Base-by-base conservation (phyloP, 2,113 vertebrate genomes). In the Phyllopteryx taeniolatus region DNA sequence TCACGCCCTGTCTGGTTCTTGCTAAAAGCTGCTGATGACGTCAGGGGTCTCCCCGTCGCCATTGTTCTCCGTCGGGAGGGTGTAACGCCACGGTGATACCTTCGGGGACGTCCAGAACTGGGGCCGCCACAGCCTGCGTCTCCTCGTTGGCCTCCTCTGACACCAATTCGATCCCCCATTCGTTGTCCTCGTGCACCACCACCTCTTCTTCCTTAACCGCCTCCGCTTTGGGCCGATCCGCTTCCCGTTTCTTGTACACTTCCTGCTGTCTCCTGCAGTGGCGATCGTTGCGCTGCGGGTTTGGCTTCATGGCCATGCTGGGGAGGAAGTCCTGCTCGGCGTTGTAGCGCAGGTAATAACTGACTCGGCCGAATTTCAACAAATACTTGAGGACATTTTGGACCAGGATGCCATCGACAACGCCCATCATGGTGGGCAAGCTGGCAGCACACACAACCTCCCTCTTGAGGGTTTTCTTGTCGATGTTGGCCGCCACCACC, bases 251-350 rank as follows among this genome's bases (percentile, higher is more conserved):
- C 94, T 95, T 93, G 68, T 92, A 94, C 60, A 94, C 94, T 60
- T 94, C 93, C 79, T 99, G 98, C 69, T 95, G 95, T 79, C 81
- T 93, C 83, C 94, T 93, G 86, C 98, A 99, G 67, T 96, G 89
- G 71, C 76, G 83, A 80, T 99, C 96, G 59, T 91, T 93, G 49
- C 96, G 99, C 7, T 96, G 95, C 59, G 95, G 94, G 79, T 99
- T 99, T 78, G 98, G 93, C 82, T 96, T 99, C 96, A 99, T 96
- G 20, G 92, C 82, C 98, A 99, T 98, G 56, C 91, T 93, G 69
- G 98, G 97, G 63, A 99, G 99, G 87, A 97, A 99, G 89, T 99
- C 98, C 73, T 98, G 94, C 96, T 99, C 95, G 0, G 98, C 98
- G 22, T 98, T 99, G 87, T 99, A 99, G 74, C 96, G 97, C 22